Conservation (phyloP, 2,888 invertebrate genomes). For the Lasioglossum marginatum region DNA sequence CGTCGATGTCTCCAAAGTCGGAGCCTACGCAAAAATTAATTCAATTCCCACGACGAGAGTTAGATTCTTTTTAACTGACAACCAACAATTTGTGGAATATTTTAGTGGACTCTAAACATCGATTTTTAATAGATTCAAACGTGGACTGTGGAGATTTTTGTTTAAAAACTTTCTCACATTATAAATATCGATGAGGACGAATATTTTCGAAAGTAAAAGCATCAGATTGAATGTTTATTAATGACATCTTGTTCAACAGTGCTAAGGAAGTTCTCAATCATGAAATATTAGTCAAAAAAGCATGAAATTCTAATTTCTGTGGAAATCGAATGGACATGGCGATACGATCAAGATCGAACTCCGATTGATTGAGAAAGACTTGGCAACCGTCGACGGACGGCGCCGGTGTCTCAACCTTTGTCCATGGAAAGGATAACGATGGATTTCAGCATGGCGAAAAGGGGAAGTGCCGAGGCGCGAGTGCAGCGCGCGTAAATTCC, state of each 20-base stretch:
- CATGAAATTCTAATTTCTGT: not conserved
- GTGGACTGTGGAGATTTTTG: not conserved
- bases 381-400: not conserved
- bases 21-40: slow-evolving; percentile 7
- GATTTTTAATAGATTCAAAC: not conserved
- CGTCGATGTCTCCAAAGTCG: not conserved
- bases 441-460: slow-evolving; percentile 8
- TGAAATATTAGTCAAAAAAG: not conserved
- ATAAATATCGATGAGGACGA: not conserved
- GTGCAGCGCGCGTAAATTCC: slow-evolving; percentile 58
- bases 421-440: slow-evolving; percentile 9
- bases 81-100: not conserved
- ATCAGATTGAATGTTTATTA: not conserved
- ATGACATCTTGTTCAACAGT: not conserved
- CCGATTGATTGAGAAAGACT: not conserved
- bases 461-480: not conserved
- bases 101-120: not conserved
- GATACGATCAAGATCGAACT: not conserved
- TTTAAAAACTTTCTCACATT: not conserved
- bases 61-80: not conserved
- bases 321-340: not conserved
- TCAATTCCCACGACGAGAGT: not conserved
- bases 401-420: not conserved
- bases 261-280: not conserved
- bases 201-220: not conserved